Conservation (phyloP, 2,888 invertebrate genomes). For the Halocaridina rubra region DNA sequence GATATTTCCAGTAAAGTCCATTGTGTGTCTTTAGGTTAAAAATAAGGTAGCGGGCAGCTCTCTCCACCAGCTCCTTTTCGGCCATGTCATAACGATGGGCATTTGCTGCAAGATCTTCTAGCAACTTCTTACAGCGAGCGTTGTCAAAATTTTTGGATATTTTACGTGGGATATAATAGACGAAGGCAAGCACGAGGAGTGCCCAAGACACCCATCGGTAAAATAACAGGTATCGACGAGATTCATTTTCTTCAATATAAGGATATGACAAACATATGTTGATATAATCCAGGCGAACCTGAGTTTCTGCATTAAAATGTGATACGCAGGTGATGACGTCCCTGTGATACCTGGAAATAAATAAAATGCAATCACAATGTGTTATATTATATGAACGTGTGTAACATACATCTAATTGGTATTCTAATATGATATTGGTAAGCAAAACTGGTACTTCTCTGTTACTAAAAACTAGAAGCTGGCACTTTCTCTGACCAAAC, state of each 20-base stretch:
- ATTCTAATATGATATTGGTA: too few species aligned
- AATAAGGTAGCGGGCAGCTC: slow-evolving; percentile 53
- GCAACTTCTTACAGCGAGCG: slow-evolving; percentile 57
- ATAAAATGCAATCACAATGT: too few species aligned
- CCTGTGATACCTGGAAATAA: slow-evolving; percentile 56
- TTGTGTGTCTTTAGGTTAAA: slow-evolving; percentile 61
- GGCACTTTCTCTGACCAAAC: too few species aligned
- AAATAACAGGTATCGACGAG: slow-evolving; percentile 52
- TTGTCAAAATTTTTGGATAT: slow-evolving; percentile 60
- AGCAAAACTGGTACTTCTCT: too few species aligned
- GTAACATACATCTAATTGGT: too few species aligned
- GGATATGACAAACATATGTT: slow-evolving; percentile 63
- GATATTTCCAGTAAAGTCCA: slow-evolving; percentile 59
- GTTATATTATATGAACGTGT: too few species aligned
- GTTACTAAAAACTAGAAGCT: too few species aligned
- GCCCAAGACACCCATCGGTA: slow-evolving; percentile 63
- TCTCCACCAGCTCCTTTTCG: slow-evolving; percentile 51
- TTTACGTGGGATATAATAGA: slow-evolving; percentile 61
- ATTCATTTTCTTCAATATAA: slow-evolving; percentile 33
- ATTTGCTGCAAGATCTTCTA: slow-evolving; percentile 55
- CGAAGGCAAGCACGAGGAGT: slow-evolving; percentile 39
- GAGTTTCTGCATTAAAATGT: slow-evolving; percentile 62
- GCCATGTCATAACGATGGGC: slow-evolving; percentile 45
- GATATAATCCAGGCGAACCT: slow-evolving; percentile 63
- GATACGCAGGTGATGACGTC: slow-evolving; percentile 63